Evolutionary conservation across 2,888 invertebrate genomes (phyloP).

Genomic region (Molorchus minor): DNA sequence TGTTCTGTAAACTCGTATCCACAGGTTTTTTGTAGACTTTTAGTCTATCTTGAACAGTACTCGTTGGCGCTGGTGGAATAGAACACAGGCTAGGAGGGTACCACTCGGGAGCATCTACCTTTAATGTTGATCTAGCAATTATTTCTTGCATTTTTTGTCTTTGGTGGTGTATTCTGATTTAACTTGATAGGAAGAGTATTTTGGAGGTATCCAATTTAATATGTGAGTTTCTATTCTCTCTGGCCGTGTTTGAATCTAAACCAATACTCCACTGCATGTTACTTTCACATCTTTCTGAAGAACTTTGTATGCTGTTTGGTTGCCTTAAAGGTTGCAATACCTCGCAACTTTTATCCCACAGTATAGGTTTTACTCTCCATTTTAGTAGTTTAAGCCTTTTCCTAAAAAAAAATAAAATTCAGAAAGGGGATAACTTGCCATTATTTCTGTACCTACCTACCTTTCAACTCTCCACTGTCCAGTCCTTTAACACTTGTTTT

Average conservation of each 20-base stretch:
- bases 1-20: conserved; percentile 3
- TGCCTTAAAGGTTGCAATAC: conserved; percentile 24
- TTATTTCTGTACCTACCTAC: no score
- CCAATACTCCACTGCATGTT: conserved; percentile 15
- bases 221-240: neutral
- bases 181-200: neutral
- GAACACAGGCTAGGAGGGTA: conserved; percentile 65
- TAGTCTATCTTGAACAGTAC: conserved; percentile 50
- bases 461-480: no score
- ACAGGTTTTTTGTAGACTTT: conserved; percentile 37
- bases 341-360: conserved; percentile 30
- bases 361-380: conserved; percentile 34
- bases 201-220: neutral
- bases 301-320: conserved; percentile 24
- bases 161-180: conserved; percentile 4
- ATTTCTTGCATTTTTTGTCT: conserved; percentile 36
- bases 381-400: no score
- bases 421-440: no score
- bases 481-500: no score
- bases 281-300: neutral
- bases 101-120: conserved; percentile 71
- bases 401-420: no score
- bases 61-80: conserved; percentile 15
- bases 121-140: conserved; percentile 55
- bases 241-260: conserved; percentile 7